Conservation (phyloP, 2,888 invertebrate genomes). For the Nemotelus pantherinus region DNA sequence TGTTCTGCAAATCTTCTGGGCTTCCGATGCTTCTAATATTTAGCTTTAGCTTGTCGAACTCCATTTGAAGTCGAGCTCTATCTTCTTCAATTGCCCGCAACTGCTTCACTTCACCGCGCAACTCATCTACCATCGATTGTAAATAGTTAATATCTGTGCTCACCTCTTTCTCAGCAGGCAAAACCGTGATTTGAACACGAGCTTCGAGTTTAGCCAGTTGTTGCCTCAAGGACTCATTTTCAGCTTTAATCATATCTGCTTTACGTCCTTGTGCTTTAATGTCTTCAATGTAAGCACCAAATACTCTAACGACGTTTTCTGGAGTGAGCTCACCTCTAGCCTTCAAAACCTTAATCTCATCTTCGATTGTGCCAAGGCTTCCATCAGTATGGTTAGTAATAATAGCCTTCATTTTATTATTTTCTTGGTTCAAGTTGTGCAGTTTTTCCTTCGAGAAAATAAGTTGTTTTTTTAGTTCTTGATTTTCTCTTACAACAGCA, state of each 20-base stretch:
- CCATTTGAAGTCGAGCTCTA: constrained; percentile 12
- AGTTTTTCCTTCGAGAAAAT: constrained; percentile 39
- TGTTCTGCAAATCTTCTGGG: constrained; percentile 12
- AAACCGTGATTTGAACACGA: background rate
- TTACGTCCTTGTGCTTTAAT: background rate
- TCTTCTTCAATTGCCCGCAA: constrained; percentile 40
- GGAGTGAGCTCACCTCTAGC: constrained; percentile 31
- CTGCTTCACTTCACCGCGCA: constrained; percentile 38
- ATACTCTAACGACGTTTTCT: constrained; percentile 13
- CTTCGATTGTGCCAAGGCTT: background rate
- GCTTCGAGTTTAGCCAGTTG: constrained; percentile 30
- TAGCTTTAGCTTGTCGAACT: constrained; percentile 25
- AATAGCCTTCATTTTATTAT: constrained; percentile 43
- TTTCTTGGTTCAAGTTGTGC: constrained; percentile 19
- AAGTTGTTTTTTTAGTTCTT: constrained; percentile 26
- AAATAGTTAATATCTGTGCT: constrained; percentile 41
- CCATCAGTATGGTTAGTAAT: constrained; percentile 5
- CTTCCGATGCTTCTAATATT: background rate
- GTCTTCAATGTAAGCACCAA: constrained; percentile 35
- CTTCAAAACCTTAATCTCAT: constrained; percentile 30
- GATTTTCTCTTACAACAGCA: constrained; percentile 37
- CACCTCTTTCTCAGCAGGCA: constrained; percentile 14
- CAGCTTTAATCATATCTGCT: constrained; percentile 56
- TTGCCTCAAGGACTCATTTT: constrained; percentile 53
- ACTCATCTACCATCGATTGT: constrained; percentile 33